Conservation (phyloP, 2,797 vertebrate species). For the Acrocephalus scirpaceus region DNA sequence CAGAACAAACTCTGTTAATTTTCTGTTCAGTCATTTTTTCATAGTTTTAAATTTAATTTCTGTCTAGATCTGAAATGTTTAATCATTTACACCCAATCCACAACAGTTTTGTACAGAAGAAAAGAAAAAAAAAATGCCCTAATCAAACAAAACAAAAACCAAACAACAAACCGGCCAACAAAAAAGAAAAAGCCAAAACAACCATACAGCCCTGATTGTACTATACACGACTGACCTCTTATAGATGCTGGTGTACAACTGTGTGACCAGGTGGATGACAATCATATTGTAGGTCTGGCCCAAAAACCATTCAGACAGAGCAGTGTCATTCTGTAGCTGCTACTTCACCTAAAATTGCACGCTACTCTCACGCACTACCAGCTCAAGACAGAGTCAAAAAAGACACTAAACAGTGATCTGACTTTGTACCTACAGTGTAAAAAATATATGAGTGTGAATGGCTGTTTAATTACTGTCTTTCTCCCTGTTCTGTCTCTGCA, state of each 20-base stretch:
- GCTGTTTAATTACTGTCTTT: neutral
- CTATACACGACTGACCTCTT: neutral
- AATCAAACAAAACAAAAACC: neutral
- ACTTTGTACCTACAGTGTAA: neutral
- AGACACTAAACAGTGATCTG: neutral
- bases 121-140: neutral
- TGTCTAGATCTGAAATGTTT: constrained; percentile 32
- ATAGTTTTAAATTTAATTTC: constrained; percentile 62
- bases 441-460: neutral
- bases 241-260: neutral
- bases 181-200: neutral
- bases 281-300: neutral
- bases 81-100: constrained; percentile 11
- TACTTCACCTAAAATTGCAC: neutral
- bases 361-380: neutral
- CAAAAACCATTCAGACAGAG: neutral
- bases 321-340: neutral
- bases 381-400: neutral
- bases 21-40: constrained; percentile 39
- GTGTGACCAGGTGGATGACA: neutral
- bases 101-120: neutral
- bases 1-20: constrained; percentile 41
- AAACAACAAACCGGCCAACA: neutral
- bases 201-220: neutral
- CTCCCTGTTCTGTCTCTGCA: neutral